A percentile compares a stretch with the other conserved stretches of the same genome.
These are phyloP conservation scores for Caenorhabditis doughertyi DNA, from an alignment of 2,888 invertebrate species.

Conservation along the genomic window DNA sequence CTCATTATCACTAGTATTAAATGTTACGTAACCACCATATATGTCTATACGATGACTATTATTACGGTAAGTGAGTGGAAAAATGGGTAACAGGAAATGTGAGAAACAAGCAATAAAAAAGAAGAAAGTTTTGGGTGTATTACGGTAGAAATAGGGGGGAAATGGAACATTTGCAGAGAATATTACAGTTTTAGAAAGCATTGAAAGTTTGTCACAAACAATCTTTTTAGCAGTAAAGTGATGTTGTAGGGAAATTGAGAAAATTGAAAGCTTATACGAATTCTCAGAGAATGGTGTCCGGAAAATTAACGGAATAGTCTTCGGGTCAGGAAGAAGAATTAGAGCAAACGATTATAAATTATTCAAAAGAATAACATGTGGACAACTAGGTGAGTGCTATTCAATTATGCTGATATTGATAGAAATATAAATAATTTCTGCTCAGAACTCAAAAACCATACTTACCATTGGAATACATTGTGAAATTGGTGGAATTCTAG, in stretches of 20 bases:
- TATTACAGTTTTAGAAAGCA: neutral
- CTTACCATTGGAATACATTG: slow-evolving; percentile 79
- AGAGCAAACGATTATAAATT: too few relatives aligned
- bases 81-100: slow-evolving; percentile 16
- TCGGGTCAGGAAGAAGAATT: too few relatives aligned
- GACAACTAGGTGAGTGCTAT: too few relatives aligned
- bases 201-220: slow-evolving; percentile 1
- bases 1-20: too few relatives aligned
- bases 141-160: slow-evolving; percentile 9
- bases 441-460: neutral
- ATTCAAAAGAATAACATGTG: too few relatives aligned
- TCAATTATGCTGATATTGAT: too few relatives aligned
- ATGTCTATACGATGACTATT: neutral
- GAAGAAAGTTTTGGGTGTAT: slow-evolving; percentile 1
- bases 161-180: slow-evolving; percentile 9
- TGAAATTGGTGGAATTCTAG: slow-evolving; percentile 78
- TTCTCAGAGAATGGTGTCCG: too few relatives aligned
- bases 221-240: neutral
- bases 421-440: too few relatives aligned
- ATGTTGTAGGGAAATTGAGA: neutral
- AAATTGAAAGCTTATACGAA: neutral
- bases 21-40: slow-evolving; percentile 19
- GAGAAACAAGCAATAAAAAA: slow-evolving; percentile 19
- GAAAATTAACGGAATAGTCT: too few relatives aligned
- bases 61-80: slow-evolving; percentile 1